Percentiles rank a stretch among this genome's conserved stretches.
phyloP scores from a whole-genome alignment of 2,113 vertebrate genomes.

The Ciconia boyciana region DNA sequence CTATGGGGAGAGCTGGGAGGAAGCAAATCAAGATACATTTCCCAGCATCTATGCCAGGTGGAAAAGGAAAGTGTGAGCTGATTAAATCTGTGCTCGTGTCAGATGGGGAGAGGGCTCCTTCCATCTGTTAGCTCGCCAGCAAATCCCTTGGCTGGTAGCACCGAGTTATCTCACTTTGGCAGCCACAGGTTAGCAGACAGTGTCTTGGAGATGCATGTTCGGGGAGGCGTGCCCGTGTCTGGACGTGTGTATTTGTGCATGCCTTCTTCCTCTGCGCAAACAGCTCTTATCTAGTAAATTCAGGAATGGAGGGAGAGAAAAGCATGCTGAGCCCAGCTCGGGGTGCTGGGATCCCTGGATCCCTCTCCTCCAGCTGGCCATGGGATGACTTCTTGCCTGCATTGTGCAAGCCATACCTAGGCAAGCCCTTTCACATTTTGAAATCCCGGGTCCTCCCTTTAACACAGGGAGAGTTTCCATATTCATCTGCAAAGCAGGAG shows the following conservation, averaged over 20 bases:
- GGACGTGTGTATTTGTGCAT: rapidly evolving
- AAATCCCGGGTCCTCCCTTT: too few species aligned
- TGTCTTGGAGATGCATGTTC: rapidly evolving
- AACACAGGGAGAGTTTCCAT: rapidly evolving
- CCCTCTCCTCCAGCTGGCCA: neutral
- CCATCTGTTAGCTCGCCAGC: conserved; percentile 15
- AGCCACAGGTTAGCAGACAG: neutral
- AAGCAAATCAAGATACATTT: conserved; percentile 51
- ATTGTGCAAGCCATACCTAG: neutral
- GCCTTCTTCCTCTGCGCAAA: neutral
- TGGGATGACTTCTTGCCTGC: neutral
- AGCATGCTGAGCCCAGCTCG: rapidly evolving
- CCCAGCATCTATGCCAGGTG: conserved; percentile 18
- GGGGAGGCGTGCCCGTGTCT: neutral
- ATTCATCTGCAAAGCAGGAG: neutral
- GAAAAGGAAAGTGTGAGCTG: conserved; percentile 28
- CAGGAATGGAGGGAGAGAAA: neutral
- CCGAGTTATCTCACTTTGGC: neutral
- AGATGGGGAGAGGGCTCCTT: conserved; percentile 47
- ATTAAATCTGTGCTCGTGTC: conserved; percentile 24
- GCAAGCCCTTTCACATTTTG: too few species aligned
- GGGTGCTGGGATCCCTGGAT: neutral
- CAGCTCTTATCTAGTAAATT: neutral
- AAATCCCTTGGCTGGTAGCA: neutral
- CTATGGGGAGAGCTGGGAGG: neutral